Percentiles rank a stretch among this genome's conserved stretches.
These are phyloP conservation scores for Takifugu rubripes DNA, from an alignment of 2,797 vertebrate species.

Conservation along the genomic window DNA sequence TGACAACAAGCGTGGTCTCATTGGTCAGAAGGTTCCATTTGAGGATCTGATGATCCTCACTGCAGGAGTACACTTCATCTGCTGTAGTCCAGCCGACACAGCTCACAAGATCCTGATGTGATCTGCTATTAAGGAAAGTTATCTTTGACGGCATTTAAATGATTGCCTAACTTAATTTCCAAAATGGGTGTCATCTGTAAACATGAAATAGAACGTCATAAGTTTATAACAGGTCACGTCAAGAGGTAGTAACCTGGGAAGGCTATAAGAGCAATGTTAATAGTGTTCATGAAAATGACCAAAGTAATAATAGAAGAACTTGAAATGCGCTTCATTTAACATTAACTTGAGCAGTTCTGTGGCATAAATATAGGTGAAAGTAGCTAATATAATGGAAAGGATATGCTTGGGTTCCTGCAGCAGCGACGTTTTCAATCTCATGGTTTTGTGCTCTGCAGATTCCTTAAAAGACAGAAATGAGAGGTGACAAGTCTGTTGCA, in stretches of 20 bases:
- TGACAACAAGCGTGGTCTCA: conserved; percentile 84
- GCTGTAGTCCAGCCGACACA: conserved; percentile 93
- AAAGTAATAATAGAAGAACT: not conserved
- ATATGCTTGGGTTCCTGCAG: conserved; percentile 98
- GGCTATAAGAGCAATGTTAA: not conserved
- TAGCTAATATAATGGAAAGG: conserved; percentile 59
- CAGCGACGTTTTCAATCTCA: conserved; percentile 93
- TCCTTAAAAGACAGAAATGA: conserved; percentile 27
- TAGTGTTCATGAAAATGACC: not conserved
- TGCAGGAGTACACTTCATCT: conserved; percentile 92
- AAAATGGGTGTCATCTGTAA: not conserved
- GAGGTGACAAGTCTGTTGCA: not conserved
- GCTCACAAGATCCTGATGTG: conserved; percentile 84
- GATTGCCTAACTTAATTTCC: not conserved
- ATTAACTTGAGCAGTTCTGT: not conserved
- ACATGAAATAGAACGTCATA: not conserved
- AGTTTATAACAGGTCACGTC: not conserved
- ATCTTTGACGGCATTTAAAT: not conserved
- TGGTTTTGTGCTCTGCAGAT: conserved; percentile 48
- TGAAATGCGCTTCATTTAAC: too few relatives aligned
- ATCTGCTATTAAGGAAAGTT: conserved; percentile 57
- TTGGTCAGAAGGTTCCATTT: conserved; percentile 89
- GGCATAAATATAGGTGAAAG: not conserved
- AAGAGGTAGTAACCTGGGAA: not conserved
- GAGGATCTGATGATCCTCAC: conserved; percentile 93